Conservation (phyloP, 2,113 vertebrate genomes). For the Colaptes auratus region DNA sequence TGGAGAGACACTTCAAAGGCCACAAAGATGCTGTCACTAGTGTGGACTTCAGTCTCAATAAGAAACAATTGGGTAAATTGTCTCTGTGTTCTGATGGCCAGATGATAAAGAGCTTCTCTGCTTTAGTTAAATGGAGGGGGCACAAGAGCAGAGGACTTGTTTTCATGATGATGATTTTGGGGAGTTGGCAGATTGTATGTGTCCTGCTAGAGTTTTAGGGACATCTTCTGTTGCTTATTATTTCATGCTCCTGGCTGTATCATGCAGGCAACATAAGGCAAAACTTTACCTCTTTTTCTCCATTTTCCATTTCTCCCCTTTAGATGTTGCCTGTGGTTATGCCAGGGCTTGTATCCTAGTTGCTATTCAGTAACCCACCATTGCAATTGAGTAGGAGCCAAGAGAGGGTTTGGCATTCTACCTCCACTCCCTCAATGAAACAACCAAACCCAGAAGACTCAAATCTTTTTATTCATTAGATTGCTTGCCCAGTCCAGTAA, state of each 20-base stretch:
- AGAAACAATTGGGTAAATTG: slow-evolving; percentile 89
- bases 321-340: not conserved
- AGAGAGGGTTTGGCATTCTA: not conserved
- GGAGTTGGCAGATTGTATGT: not conserved
- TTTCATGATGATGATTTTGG: not conserved
- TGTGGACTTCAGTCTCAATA: slow-evolving; percentile 89
- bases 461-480: not conserved
- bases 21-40: slow-evolving; percentile 91
- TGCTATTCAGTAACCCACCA: not conserved
- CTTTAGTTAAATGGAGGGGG: not conserved
- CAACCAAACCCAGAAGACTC: not conserved
- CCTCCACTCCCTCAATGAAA: too few species aligned
- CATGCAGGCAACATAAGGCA: not conserved
- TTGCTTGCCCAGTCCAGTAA: not conserved
- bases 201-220: not conserved
- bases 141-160: not conserved
- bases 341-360: not conserved
- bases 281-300: not conserved
- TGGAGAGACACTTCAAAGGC: slow-evolving; percentile 92
- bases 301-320: not conserved
- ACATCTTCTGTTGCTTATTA: fast-evolving
- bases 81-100: not conserved
- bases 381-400: not conserved
- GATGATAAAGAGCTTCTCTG: not conserved
- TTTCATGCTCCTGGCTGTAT: not conserved